A percentile compares a stretch with the other conserved stretches of the same genome.
phyloP scores from a whole-genome alignment of 2,888 invertebrate species.

The Heteropelma amictum region DNA sequence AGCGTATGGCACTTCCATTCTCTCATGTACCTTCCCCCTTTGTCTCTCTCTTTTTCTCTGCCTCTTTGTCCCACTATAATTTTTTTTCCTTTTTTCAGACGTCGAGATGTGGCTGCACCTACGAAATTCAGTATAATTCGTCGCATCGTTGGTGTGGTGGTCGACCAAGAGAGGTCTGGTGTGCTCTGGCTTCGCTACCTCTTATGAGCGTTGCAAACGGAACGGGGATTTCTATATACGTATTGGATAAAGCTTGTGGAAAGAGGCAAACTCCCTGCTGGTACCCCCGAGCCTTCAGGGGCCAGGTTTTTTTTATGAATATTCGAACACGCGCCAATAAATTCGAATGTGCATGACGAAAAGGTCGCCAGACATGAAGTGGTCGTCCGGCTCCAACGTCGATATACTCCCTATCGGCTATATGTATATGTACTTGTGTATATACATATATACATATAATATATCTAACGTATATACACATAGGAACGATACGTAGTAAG shows the following conservation, averaged over 20 bases:
- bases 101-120: neutral
- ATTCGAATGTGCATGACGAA: conserved; percentile 75
- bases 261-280: conserved; percentile 51
- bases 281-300: conserved; percentile 46
- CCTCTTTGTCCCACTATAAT: neutral
- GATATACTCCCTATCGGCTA: conserved; percentile 44
- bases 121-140: conserved; percentile 41
- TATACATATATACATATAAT: neutral
- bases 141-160: neutral
- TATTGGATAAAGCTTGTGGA: conserved; percentile 21
- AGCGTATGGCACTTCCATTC: neutral
- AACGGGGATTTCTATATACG: neutral
- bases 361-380: conserved; percentile 76
- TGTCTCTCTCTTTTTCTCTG: neutral
- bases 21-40: neutral
- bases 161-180: conserved; percentile 35
- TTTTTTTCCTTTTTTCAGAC: neutral
- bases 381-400: conserved; percentile 66
- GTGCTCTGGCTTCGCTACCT: neutral
- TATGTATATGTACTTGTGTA: neutral
- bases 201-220: conserved; percentile 3
- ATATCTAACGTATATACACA: conserved; percentile 5
- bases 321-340: conserved; percentile 77
- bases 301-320: conserved; percentile 67
- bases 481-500: conserved; percentile 2